Conservation (phyloP, 2,113 vertebrate genomes). For the Gulo gulo region DNA sequence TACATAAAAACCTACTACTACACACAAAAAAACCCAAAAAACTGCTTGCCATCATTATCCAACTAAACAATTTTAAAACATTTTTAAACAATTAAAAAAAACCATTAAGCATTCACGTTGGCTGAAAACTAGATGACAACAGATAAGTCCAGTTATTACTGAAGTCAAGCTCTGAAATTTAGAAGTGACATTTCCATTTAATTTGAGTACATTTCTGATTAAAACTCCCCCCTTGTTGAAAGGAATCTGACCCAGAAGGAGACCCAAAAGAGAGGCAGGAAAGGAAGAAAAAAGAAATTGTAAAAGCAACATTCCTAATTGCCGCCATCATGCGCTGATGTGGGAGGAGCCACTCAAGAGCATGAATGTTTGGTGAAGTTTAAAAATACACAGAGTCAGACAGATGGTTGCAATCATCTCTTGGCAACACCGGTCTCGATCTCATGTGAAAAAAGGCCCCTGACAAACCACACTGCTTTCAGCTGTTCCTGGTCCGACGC, state of each 20-base stretch:
- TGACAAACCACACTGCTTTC: slow-evolving; percentile 37
- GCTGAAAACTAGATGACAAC: background rate
- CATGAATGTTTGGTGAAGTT: slow-evolving; percentile 65
- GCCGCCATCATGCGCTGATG: slow-evolving; percentile 44
- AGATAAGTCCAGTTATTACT: background rate
- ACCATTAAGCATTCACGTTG: background rate
- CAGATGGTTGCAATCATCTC: slow-evolving; percentile 80
- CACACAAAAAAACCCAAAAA: background rate
- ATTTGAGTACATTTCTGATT: background rate
- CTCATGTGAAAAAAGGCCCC: slow-evolving; percentile 53
- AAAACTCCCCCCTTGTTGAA: background rate
- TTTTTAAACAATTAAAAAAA: background rate
- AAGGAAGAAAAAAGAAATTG: background rate
- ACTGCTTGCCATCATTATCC: background rate
- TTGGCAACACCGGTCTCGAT: slow-evolving; percentile 61
- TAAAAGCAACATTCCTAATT: slow-evolving; percentile 52
- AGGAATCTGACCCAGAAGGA: background rate
- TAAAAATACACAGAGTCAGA: slow-evolving; percentile 53
- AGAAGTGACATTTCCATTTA: background rate
- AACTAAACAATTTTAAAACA: background rate
- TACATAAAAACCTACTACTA: too few relatives aligned
- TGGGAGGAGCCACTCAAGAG: slow-evolving; percentile 46
- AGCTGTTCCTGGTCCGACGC: background rate
- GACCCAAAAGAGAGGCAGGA: background rate
- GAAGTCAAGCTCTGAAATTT: background rate